These are phyloP conservation scores for Cryptus armator DNA, from an alignment of 2,888 invertebrate genomes.

Conservation along the genomic window DNA sequence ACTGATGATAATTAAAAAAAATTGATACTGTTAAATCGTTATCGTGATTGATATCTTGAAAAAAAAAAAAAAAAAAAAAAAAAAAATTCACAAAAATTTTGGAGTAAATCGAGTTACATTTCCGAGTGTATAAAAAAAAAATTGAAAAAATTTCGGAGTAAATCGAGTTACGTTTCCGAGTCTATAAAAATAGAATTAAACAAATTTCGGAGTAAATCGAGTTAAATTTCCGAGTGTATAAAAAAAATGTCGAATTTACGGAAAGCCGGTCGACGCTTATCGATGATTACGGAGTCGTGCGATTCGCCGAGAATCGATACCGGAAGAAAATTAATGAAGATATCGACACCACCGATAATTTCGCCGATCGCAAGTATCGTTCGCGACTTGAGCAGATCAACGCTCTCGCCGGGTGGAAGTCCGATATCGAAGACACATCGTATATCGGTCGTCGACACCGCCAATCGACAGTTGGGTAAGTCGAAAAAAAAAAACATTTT, in stretches of 20 bases:
- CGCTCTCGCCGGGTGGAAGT: constrained; percentile 69
- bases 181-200: background rate
- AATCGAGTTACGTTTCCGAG: no score
- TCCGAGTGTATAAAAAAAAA: no score
- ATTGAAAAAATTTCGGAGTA: no score
- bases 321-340: constrained; percentile 50
- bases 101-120: no score
- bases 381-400: constrained; percentile 73
- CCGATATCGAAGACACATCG: constrained; percentile 39
- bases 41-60: no score
- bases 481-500: constrained; percentile 11
- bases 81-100: no score
- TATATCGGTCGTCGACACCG: constrained; percentile 35
- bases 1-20: no score
- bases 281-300: constrained; percentile 25
- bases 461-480: constrained; percentile 69
- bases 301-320: constrained; percentile 38
- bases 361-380: constrained; percentile 78
- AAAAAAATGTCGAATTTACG: constrained; percentile 49
- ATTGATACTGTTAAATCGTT: no score
- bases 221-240: background rate
- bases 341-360: constrained; percentile 20
- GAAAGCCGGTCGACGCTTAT: constrained; percentile 12
- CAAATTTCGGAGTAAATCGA: background rate
- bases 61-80: no score